These are phyloP conservation scores for Drosophila stalkeri DNA, from an alignment of 2,888 invertebrate species.

Conservation along the genomic window DNA sequence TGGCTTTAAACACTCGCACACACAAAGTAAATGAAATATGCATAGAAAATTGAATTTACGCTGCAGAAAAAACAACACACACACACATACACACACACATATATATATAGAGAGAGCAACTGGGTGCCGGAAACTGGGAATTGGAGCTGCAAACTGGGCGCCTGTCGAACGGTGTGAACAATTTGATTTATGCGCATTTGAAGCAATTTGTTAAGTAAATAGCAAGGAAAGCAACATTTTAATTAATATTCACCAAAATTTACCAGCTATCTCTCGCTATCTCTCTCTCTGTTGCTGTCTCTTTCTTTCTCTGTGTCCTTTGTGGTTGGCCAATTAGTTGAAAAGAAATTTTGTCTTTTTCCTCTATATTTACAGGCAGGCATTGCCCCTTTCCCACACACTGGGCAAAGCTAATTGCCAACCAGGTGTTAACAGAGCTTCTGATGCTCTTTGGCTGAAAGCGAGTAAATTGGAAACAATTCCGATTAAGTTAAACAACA, in stretches of 20 bases:
- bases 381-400: background rate
- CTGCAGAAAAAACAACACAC: conserved; percentile 1
- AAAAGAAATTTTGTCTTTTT: conserved; percentile 61
- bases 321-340: conserved; percentile 64
- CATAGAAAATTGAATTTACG: conserved; percentile 71
- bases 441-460: conserved; percentile 5
- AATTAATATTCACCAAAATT: conserved; percentile 67
- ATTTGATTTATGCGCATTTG: conserved; percentile 79
- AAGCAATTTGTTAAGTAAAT: conserved; percentile 77
- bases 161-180: conserved; percentile 69
- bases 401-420: conserved; percentile 70
- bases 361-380: conserved; percentile 44
- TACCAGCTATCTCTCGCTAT: conserved; percentile 4
- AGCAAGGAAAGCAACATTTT: conserved; percentile 71
- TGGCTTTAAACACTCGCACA: conserved; percentile 61
- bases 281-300: background rate
- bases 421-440: conserved; percentile 76
- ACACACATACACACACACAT: background rate
- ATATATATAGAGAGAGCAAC: background rate
- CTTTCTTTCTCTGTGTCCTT: conserved; percentile 3
- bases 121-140: conserved; percentile 11
- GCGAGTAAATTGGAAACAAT: conserved; percentile 59
- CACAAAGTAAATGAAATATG: conserved; percentile 68
- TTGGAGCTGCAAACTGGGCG: conserved; percentile 12
- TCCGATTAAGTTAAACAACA: conserved; percentile 75